Evolutionary conservation across 64 coral and sea anemone genomes (phyloP), one percentile per base, ranked within the genome.

Genomic region (Actinia equina): DNA sequence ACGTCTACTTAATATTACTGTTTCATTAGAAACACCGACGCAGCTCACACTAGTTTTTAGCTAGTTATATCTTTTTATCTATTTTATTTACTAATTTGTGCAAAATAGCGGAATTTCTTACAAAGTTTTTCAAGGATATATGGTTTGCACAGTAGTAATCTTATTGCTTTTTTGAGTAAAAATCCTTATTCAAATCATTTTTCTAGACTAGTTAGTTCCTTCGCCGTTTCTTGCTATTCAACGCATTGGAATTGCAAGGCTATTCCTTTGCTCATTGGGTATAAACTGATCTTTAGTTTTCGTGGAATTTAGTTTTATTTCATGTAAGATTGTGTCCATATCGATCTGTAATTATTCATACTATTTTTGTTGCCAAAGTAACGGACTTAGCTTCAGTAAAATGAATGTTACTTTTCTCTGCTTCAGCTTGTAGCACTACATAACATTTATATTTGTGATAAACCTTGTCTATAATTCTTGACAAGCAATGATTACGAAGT

Each of bases 311-410:
- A 16, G 7, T 51, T 52, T 37, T 52, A 52, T 49, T 81, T 81
- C 78, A 81, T 44, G 22, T 81, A 49, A 81, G 43, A 5, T 12
- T 74, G 69, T 74, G 26, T 74, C 78, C 78, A 81, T 49, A 49
- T 44, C 44, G 43, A 81, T 81, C 7, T 74, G 69, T 74, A 3
- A 81, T 81, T 52, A 81, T 81, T 81, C 43, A 14, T 52, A 25
- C 44, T 74, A 44, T 52, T 81, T 81, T 23, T 18, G 78, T 81
- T 81, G 78, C 78, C 78, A 81, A 44, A 81, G 78, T 49, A 81
- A 81, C 78, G 17, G 20, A 4, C 27, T 1, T 74, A 41, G 26
- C 12, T 25, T 74, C 69, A 41, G 69, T 74, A 74, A 74, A 74
- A 74, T 74, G 69, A 74, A 42, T 1, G 30, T 37, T 30, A 14